These are phyloP conservation scores for Cathartes aura DNA, from an alignment of 2,113 vertebrate species.

Conservation along the genomic window DNA sequence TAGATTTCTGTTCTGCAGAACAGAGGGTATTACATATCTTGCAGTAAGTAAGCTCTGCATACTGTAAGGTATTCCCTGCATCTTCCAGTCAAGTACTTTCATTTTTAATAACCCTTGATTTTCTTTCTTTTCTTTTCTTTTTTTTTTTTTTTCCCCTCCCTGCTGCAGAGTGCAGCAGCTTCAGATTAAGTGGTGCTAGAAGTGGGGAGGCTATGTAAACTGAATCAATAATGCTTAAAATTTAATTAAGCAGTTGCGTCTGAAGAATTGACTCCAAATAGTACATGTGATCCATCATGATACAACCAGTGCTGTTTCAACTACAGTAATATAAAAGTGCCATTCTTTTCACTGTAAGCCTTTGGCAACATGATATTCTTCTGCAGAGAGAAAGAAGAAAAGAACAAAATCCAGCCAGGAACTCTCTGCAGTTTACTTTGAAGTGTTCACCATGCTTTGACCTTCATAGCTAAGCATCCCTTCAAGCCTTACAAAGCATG, in stretches of 20 bases:
- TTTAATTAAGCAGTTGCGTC: slow-evolving; percentile 49
- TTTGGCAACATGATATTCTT: slow-evolving; percentile 26
- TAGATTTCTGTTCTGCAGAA: not conserved
- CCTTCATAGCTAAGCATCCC: not conserved
- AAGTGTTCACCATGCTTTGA: slow-evolving; percentile 3
- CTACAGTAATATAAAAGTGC: not conserved
- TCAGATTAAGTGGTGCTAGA: not conserved
- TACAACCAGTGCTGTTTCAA: not conserved
- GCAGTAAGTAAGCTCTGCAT: not conserved
- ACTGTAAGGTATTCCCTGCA: not conserved
- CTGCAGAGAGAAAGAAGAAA: not conserved
- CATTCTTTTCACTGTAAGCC: not conserved
- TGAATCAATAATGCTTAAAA: slow-evolving; percentile 59
- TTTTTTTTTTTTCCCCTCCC: not conserved
- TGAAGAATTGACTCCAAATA: slow-evolving; percentile 26
- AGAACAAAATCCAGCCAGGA: not conserved
- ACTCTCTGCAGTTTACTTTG: not conserved
- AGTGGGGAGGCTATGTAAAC: not conserved
- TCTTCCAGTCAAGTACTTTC: not conserved
- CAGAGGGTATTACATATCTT: not conserved
- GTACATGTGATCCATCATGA: slow-evolving; percentile 15
- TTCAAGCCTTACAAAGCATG: not conserved
- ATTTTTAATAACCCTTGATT: not conserved
- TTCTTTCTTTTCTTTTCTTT: not conserved
- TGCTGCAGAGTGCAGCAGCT: not conserved